Base-by-base conservation (phyloP, 2,888 invertebrate species). In the Sphaerophoria taeniata region DNA sequence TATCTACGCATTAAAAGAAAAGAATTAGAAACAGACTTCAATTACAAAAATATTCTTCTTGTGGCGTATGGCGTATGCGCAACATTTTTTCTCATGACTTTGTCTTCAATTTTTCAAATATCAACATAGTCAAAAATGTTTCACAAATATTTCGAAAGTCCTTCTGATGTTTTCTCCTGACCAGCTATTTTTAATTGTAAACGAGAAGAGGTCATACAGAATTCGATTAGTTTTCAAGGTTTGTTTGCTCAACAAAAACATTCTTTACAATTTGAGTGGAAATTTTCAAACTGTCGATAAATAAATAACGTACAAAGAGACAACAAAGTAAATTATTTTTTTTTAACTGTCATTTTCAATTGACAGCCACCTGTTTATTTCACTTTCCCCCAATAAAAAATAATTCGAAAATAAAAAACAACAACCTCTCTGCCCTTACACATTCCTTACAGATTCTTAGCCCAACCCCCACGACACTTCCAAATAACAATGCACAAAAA, bases 381-480 rank as follows among this genome's bases (percentile, higher is more conserved):
- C 47, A 43, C 16, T 49, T 65, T 36, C 12, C 65, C 14, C 16
- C 47, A 63, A 47, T 12, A 65, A 49, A 51, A 49, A 33, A 14
- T 16, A 7, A n/a, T 45, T 6, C 60, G 47, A 39, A 24, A 11
- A 77, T 31, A 43, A 63, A 11, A 24, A 12, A 6, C 55, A n/a
- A 4, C 33, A 39, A 69, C 14, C 39, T 49, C 16, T 53, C 36
- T 61, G 56, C 71, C 76, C 56, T 65, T 67, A 70, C 36, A 65
- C 45, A 81, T 81, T 51, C 71, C 16, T 65, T 24, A 24, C n/a
- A 11, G 55, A 53, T 24, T 43, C 67, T 39, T 45, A 24, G 3
- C 55, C 65, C 81, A 72, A 34, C 60, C 65, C 56, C 55, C 45
- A 55, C 47, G 14, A 36, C 39, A 39, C 43, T 12, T 11, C 11